phyloP scores from a whole-genome alignment of 1,140 invertebrate species.

The Neodiprion virginianus region DNA sequence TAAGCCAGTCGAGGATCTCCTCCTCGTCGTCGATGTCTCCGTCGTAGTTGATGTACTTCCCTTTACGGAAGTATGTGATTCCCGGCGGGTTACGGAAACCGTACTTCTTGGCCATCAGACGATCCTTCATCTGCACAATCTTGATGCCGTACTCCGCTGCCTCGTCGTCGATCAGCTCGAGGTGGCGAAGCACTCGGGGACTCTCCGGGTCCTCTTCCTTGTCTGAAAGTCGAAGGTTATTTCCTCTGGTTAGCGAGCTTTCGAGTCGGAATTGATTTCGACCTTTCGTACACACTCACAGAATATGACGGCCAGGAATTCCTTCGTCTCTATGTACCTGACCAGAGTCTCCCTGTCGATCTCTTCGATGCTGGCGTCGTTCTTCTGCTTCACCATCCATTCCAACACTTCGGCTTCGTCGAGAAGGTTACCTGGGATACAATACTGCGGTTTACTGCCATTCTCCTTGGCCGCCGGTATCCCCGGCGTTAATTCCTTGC shows the following conservation, averaged over 20 bases:
- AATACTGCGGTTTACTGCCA: constrained; percentile 2
- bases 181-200: constrained; percentile 79
- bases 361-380: constrained; percentile 92
- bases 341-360: constrained; percentile 84
- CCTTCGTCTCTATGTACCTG: constrained; percentile 88
- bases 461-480: not conserved
- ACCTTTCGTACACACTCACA: constrained; percentile 72
- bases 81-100: constrained; percentile 89
- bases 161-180: constrained; percentile 92
- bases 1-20: constrained; percentile 92
- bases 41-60: constrained; percentile 90
- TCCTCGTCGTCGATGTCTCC: constrained; percentile 94
- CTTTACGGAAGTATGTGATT: constrained; percentile 90
- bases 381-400: constrained; percentile 92
- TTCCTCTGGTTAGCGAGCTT: not conserved
- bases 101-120: constrained; percentile 94
- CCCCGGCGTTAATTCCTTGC: not conserved
- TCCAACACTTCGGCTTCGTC: constrained; percentile 86
- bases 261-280: no score
- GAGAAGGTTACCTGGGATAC: constrained; percentile 79
- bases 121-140: constrained; percentile 88
- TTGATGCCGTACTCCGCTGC: constrained; percentile 91
- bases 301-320: constrained; percentile 91
- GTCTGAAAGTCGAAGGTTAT: constrained; percentile 63
- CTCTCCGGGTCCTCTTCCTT: constrained; percentile 83